phyloP scores from a whole-genome alignment of 2,113 vertebrate genomes.

The Salvator merianae region DNA sequence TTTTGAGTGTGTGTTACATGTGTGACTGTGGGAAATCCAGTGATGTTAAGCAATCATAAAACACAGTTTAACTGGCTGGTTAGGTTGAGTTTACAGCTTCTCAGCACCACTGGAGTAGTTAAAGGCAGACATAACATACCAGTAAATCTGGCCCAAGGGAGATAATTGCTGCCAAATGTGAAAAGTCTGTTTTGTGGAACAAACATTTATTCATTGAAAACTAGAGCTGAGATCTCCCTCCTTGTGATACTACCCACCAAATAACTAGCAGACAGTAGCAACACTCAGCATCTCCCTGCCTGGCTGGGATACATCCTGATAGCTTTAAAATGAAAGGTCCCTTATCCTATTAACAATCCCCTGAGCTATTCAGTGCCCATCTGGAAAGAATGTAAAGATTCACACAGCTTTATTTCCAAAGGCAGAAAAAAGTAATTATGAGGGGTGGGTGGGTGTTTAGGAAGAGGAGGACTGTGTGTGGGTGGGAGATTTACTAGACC shows the following conservation, averaged over 20 bases:
- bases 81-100: slow-evolving; percentile 4
- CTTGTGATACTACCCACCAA: not conserved
- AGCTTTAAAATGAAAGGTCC: slow-evolving; percentile 44
- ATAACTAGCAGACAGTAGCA: slow-evolving; percentile 25
- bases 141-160: slow-evolving; percentile 26
- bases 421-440: slow-evolving; percentile 56
- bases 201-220: not conserved
- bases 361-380: slow-evolving; percentile 56
- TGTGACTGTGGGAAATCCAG: not conserved
- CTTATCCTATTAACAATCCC: slow-evolving; percentile 51
- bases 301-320: slow-evolving; percentile 39
- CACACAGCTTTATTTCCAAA: slow-evolving; percentile 55
- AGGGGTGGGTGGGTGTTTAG: not conserved
- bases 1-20: not conserved
- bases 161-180: slow-evolving; percentile 28
- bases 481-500: slow-evolving; percentile 52
- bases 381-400: slow-evolving; percentile 48
- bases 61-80: slow-evolving; percentile 5
- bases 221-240: slow-evolving; percentile 5
- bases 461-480: not conserved
- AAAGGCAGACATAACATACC: slow-evolving; percentile 12
- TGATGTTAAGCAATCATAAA: slow-evolving; percentile 31
- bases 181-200: slow-evolving; percentile 10
- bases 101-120: not conserved
- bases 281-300: slow-evolving; percentile 33